Evolutionary conservation across 2,113 vertebrate genomes (phyloP).

Genomic region (Oncorhynchus gorbuscha): DNA sequence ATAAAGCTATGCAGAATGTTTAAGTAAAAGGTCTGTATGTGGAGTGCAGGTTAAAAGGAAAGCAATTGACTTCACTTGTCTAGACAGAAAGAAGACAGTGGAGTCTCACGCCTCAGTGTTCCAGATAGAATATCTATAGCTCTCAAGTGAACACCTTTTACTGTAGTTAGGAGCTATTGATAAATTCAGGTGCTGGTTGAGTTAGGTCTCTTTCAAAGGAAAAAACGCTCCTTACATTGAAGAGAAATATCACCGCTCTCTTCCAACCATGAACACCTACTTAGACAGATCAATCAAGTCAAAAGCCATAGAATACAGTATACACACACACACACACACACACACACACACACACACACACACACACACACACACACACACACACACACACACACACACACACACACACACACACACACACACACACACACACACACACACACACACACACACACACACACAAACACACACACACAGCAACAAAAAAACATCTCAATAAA

Average conservation of each 20-base stretch:
- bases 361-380: no score
- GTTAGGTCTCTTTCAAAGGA: slow-evolving; percentile 49
- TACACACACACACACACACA: no score
- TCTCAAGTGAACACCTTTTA: slow-evolving; percentile 35
- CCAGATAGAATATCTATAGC: neutral
- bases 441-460: no score
- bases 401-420: no score
- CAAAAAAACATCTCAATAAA: slow-evolving; percentile 60
- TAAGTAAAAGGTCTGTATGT: slow-evolving; percentile 41
- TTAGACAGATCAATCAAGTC: slow-evolving; percentile 60
- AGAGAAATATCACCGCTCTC: slow-evolving; percentile 36
- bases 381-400: no score
- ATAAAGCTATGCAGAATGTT: slow-evolving; percentile 50
- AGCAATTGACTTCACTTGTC: slow-evolving; percentile 41
- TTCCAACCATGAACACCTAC: slow-evolving; percentile 40
- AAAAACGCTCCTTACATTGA: slow-evolving; percentile 54
- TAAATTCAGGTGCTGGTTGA: slow-evolving; percentile 42
- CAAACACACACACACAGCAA: neutral
- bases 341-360: no score
- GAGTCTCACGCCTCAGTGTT: slow-evolving; percentile 18
- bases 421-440: no score
- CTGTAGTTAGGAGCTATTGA: slow-evolving; percentile 36
- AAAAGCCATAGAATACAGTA: slow-evolving; percentile 18
- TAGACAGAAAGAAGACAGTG: slow-evolving; percentile 16
- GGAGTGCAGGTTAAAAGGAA: slow-evolving; percentile 40